Conservation (phyloP, 2,113 vertebrate species). For the Tauraco erythrolophus region DNA sequence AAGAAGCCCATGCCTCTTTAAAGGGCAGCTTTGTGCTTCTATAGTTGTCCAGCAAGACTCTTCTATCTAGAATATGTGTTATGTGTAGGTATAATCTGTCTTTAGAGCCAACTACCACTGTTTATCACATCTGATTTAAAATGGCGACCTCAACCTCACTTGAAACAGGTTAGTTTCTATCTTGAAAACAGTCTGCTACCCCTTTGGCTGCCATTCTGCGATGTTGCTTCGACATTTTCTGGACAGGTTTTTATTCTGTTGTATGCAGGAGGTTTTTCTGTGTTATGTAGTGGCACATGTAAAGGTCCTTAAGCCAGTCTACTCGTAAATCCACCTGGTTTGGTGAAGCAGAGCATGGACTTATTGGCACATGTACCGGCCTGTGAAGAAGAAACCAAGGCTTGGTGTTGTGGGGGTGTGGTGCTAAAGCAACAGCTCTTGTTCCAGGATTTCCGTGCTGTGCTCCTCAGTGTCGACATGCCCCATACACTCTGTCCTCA, state of each 20-base stretch:
- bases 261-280: neutral
- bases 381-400: neutral
- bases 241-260: neutral
- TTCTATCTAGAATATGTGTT: neutral
- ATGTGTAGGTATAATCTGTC: neutral
- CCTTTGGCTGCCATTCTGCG: neutral
- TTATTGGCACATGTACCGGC: neutral
- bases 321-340: neutral
- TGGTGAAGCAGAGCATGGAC: neutral
- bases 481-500: fast-evolving
- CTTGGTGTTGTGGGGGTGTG: neutral
- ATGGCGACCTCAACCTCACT: neutral
- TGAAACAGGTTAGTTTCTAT: neutral
- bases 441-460: neutral
- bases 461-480: neutral
- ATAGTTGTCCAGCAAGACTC: neutral
- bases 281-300: neutral
- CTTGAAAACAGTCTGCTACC: neutral
- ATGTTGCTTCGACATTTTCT: neutral
- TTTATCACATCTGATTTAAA: neutral
- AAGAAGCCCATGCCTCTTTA: neutral
- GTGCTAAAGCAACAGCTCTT: neutral
- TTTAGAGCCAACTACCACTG: neutral
- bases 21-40: neutral
- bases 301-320: neutral